Evolutionary conservation across 2,888 invertebrate genomes (phyloP).

Genomic region (Acleris literana): DNA sequence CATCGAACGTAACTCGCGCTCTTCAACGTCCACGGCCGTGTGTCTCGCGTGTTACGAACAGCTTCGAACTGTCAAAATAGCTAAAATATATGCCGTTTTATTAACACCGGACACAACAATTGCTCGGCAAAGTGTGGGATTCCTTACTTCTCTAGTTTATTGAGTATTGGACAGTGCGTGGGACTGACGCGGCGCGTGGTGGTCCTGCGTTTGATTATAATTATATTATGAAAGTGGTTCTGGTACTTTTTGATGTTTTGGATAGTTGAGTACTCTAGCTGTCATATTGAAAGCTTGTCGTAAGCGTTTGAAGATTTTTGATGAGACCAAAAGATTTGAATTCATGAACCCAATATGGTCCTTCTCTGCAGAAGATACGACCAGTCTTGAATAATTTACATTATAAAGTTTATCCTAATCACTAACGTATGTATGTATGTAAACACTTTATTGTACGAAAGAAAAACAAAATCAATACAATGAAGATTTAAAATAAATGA

Average conservation of each 20-base stretch:
- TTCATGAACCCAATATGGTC: too few species aligned
- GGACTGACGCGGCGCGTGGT: conserved; percentile 46
- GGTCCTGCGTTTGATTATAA: conserved; percentile 36
- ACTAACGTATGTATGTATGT: too few species aligned
- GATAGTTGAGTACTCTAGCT: conserved; percentile 2
- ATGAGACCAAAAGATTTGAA: too few species aligned
- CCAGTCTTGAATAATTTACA: too few species aligned
- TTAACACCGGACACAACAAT: conserved; percentile 78
- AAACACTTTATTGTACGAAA: too few species aligned
- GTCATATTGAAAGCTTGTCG: too few species aligned
- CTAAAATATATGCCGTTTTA: conserved; percentile 81
- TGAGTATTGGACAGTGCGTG: conserved; percentile 65
- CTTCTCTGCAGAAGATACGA: too few species aligned
- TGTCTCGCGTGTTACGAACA: conserved; percentile 66
- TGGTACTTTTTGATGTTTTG: conserved; percentile 13
- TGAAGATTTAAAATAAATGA: too few species aligned
- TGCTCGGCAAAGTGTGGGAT: conserved; percentile 77
- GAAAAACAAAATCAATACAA: too few species aligned
- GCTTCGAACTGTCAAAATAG: conserved; percentile 81
- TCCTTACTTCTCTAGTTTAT: conserved; percentile 77
- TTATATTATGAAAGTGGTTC: conserved; percentile 33
- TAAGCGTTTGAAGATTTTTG: conserved; percentile 1
- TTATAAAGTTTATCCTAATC: too few species aligned
- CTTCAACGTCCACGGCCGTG: conserved; percentile 43
- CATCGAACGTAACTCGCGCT: conserved; percentile 29